Base-by-base conservation (phyloP, 1,140 invertebrate species). In the Notospermus geniculatus region DNA sequence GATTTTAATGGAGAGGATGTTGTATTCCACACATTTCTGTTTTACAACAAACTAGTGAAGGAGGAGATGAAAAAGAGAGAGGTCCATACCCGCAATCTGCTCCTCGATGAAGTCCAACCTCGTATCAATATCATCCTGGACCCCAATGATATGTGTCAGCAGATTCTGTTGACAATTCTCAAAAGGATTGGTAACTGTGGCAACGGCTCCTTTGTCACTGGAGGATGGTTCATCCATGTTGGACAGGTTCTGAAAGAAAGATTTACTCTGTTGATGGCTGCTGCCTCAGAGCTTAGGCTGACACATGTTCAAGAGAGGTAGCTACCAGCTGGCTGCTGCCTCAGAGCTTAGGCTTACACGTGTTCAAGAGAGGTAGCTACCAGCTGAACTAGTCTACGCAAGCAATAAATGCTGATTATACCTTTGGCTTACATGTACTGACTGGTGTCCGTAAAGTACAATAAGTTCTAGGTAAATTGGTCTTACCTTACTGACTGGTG, bases 81-180 rank as follows among this genome's bases (percentile, higher is more conserved):
- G 4, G 5, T 55, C 19, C 72, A 66, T 71, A 90, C 89, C 86
- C 67, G 86, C 85, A 66, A 93, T 84, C 80, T 91, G 87, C n/a
- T 86, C 84, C 78, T 92, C 90, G 27, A 93, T 87, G 45, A 86
- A 85, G 65, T 87, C 86, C n/a, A 93, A 83, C 45, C 87, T 79
- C 1, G 86, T 83, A 66, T 90, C 86, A 27, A 92, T 84, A 61
- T 89, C 84, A 59, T 85, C 83, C 73, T 92, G 89, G 71, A 87
- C 87, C 69, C 89, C 84, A 65, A 88, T 86, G 36, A 94, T 86
- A 71, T 93, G 90, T 28, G 89, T 86, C 53, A 93, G 80, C 22
- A 94, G 81, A 70, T 89, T 86, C 64, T 89, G 83, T 60, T 89
- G 85, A 75, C 91, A 93, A 73, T 90, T 86, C 83, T 60, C 80